Conservation (phyloP, 2,888 invertebrate genomes). For the Agonopterix subpropinquella region DNA sequence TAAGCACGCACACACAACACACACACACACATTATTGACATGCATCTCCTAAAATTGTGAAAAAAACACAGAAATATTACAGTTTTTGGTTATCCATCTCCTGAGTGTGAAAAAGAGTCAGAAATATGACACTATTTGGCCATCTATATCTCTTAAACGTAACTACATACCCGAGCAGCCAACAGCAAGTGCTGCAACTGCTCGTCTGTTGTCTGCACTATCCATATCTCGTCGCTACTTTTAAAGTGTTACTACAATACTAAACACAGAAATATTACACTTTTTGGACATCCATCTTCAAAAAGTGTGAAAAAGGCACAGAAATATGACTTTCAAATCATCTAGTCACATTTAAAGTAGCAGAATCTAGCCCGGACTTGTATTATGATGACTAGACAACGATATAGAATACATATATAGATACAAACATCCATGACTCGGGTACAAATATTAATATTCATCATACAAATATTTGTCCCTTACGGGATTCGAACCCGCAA, state of each 20-base stretch:
- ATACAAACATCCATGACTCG: no score
- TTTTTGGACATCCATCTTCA: not conserved
- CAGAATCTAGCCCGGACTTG: no score
- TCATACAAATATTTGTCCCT: no score
- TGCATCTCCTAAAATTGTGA: not conserved
- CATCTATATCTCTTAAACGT: not conserved
- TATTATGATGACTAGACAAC: no score
- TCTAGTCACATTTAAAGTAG: no score
- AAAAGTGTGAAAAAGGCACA: conserved; percentile 11
- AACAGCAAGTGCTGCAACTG: conserved; percentile 35
- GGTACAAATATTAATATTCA: no score
- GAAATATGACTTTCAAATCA: no score
- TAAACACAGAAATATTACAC: conserved; percentile 14
- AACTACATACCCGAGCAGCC: conserved; percentile 19
- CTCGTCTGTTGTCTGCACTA: conserved; percentile 46
- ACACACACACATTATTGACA: conserved; percentile 16
- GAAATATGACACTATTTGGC: not conserved
- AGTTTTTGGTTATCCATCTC: not conserved
- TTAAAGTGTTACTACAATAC: no score
- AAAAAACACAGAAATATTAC: not conserved
- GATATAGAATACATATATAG: no score
- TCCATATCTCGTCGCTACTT: no score
- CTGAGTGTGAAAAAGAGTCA: not conserved
- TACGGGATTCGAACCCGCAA: no score
- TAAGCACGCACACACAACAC: no score